Base-by-base conservation (phyloP, 2,113 vertebrate species). In the Neodontobutis hainanensis region DNA sequence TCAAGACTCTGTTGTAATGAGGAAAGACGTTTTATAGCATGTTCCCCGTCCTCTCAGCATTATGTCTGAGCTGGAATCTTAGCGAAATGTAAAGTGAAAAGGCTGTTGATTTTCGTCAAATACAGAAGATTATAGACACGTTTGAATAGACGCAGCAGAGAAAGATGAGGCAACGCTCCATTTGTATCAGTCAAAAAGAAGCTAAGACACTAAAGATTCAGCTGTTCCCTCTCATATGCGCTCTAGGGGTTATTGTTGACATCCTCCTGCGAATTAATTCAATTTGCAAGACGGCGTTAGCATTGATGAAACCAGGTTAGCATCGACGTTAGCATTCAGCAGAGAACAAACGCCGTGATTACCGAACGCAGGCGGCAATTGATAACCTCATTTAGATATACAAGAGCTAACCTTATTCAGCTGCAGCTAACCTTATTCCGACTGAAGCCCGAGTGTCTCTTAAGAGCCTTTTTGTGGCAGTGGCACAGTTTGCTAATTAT, bases 321-420 rank as follows among this genome's bases (percentile, higher is more conserved):
- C 83, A 89, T 90, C 34, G 81, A 87, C 65, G 78, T 83, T 82
- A 88, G 75, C 88, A 89, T 89, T 89, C 86, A 90, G 73, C 60
- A 4, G 75, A 86, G 85, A 90, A 91, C 90, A 91, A 91, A 89
- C 51, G 73, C 60, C 83, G 71, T 91, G 87, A 91, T 91, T 91
- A 79, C 77, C 73, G 49, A 85, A 79, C 81, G 61, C 70, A 65
- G 61, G 59, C 56, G 43, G 77, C 84, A 72, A 78, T 78, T 45
- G 75, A 84, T 78, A 80, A 80, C 72, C 77, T 73, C 34, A 79
- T 85, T 85, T 83, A 75, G 68, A 70, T 58, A 56, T 38, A 84
- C 70, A 70, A 63, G 73, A 73, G 27, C 68, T 85, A 88, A 90
- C 74, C 74, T 73, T 70, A 85, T 87, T 85, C 68, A 85, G 55